Conservation (phyloP, 2,888 invertebrate species). For the Gortyna flavago region DNA sequence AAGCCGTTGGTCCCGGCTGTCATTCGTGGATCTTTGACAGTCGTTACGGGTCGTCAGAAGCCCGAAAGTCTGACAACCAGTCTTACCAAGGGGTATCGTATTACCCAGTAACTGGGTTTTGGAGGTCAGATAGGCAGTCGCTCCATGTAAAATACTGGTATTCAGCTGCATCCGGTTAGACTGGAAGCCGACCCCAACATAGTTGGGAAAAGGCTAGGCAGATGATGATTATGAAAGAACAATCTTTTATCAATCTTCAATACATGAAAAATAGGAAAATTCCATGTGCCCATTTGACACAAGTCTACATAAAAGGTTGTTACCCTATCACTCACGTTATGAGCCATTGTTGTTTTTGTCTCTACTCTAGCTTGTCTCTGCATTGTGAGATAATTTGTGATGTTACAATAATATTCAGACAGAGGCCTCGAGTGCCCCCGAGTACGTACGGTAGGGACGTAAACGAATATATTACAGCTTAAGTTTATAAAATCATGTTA, state of each 20-base stretch:
- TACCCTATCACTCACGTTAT: slow-evolving; percentile 69
- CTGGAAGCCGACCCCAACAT: no score
- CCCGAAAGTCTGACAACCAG: no score
- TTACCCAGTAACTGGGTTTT: no score
- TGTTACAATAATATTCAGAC: slow-evolving; percentile 69
- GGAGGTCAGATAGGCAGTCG: no score
- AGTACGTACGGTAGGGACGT: slow-evolving; percentile 55
- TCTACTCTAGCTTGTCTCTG: slow-evolving; percentile 67
- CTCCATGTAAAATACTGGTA: no score
- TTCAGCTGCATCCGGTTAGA: no score
- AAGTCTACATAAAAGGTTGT: slow-evolving; percentile 43
- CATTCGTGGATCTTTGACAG: no score
- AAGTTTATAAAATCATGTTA: slow-evolving; percentile 5
- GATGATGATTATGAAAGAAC: background rate
- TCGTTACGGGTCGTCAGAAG: no score
- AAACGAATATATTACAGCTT: slow-evolving; percentile 35
- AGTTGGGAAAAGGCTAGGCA: no score
- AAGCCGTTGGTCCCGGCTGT: no score
- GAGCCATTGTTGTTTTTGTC: slow-evolving; percentile 80
- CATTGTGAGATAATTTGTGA: slow-evolving; percentile 75
- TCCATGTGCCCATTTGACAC: background rate
- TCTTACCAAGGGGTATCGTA: no score
- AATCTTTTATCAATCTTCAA: background rate
- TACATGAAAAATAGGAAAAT: no score
- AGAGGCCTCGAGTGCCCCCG: slow-evolving; percentile 45